These are phyloP conservation scores for Drosophila anomelani DNA, from an alignment of 2,888 invertebrate genomes.

Conservation along the genomic window DNA sequence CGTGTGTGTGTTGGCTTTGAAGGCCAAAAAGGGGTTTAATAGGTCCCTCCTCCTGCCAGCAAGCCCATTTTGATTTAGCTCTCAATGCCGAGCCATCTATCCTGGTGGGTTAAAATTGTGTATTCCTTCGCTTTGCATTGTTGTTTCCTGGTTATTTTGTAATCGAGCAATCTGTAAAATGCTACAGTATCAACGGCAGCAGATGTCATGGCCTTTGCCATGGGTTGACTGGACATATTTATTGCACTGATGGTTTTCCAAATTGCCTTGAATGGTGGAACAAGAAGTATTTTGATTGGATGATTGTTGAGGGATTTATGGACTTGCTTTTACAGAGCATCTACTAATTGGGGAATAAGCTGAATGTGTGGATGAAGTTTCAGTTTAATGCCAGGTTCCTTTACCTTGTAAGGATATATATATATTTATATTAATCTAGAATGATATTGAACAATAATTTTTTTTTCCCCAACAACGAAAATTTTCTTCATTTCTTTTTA, in stretches of 20 bases:
- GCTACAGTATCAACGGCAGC: conserved; percentile 26
- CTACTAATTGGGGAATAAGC: neutral
- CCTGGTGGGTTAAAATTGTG: conserved; percentile 26
- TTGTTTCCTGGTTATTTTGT: conserved; percentile 9
- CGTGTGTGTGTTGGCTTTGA: conserved; percentile 45
- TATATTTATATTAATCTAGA: neutral
- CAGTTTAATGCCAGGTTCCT: neutral
- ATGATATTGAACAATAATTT: neutral
- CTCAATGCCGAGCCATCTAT: conserved; percentile 27
- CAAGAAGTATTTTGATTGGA: conserved; percentile 7
- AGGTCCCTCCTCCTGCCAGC: conserved; percentile 36
- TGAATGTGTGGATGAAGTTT: neutral
- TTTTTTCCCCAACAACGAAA: neutral
- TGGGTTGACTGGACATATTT: conserved; percentile 31
- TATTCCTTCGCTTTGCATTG: conserved; percentile 7
- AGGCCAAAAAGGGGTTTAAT: conserved; percentile 66
- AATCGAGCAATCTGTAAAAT: conserved; percentile 41
- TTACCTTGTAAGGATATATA: too few relatives aligned
- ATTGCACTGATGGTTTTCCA: conserved; percentile 25
- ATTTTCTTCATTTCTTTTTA: neutral
- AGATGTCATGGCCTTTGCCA: conserved; percentile 34
- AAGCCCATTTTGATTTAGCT: conserved; percentile 63
- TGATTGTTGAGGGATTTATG: conserved; percentile 28
- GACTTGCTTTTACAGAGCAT: conserved; percentile 2
- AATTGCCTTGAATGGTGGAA: conserved; percentile 16